phyloP scores from a whole-genome alignment of 2,888 invertebrate genomes.

The Byasa hedistus region DNA sequence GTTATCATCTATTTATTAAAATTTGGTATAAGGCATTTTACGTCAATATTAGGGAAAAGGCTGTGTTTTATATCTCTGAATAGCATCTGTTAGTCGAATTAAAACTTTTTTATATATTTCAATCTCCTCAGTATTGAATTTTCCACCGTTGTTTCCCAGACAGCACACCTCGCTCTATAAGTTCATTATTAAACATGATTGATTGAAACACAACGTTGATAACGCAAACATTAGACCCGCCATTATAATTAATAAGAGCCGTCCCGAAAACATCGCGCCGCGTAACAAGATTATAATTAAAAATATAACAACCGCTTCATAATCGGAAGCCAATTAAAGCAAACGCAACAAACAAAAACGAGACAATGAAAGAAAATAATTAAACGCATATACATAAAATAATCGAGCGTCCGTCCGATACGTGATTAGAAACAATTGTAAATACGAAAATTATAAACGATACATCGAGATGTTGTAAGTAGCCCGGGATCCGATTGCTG shows the following conservation, averaged over 20 bases:
- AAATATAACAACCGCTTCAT: slow-evolving; percentile 52
- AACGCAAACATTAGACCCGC: slow-evolving; percentile 31
- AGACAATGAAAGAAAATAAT: slow-evolving; percentile 58
- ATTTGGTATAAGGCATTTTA: too few relatives aligned
- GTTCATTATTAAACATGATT: slow-evolving; percentile 5
- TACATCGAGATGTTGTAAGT: slow-evolving; percentile 56
- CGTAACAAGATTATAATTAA: slow-evolving; percentile 43
- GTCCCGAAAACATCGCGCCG: slow-evolving; percentile 33
- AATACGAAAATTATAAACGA: slow-evolving; percentile 67
- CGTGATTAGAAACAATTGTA: slow-evolving; percentile 77
- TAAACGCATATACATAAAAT: slow-evolving; percentile 53
- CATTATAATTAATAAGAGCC: slow-evolving; percentile 35
- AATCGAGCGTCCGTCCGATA: slow-evolving; percentile 73
- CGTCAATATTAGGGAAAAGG: too few relatives aligned
- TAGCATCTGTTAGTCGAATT: too few relatives aligned
- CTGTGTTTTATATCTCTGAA: too few relatives aligned
- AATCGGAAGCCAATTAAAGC: slow-evolving; percentile 71
- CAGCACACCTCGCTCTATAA: slow-evolving; percentile 39
- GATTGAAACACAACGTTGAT: slow-evolving; percentile 18
- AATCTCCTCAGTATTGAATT: too few relatives aligned
- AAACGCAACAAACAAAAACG: slow-evolving; percentile 67
- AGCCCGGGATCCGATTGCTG: slow-evolving; percentile 64
- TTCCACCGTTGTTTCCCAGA: too few relatives aligned
- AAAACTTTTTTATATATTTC: too few relatives aligned
- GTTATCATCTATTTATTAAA: too few relatives aligned